These are phyloP conservation scores for Machaerirhynchus nigripectus DNA, from an alignment of 2,113 vertebrate species.

Conservation along the genomic window DNA sequence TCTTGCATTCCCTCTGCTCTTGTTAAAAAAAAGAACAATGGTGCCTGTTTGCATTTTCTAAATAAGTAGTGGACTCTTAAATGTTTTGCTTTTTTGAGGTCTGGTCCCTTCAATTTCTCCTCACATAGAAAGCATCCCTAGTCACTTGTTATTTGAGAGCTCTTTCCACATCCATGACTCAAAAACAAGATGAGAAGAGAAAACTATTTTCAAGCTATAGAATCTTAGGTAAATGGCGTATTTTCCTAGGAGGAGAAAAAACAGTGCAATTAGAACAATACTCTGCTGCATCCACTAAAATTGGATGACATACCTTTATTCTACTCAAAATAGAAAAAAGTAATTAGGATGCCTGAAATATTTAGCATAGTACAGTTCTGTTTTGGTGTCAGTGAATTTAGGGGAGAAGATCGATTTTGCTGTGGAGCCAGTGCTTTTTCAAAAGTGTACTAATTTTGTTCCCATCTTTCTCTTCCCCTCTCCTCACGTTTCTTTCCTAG, in stretches of 20 bases:
- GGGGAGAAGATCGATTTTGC: background rate
- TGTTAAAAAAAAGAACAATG: background rate
- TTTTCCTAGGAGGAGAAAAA: background rate
- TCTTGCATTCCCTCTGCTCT: background rate
- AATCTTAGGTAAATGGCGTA: background rate
- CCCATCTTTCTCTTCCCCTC: background rate
- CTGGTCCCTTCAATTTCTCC: background rate
- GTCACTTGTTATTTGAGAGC: background rate
- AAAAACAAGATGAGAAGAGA: background rate
- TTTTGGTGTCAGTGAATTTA: background rate
- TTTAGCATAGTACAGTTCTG: background rate
- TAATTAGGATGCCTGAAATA: background rate
- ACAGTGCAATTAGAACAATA: background rate
- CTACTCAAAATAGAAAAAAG: background rate
- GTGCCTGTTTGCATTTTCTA: background rate
- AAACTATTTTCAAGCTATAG: background rate
- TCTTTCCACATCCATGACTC: background rate
- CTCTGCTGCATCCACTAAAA: background rate
- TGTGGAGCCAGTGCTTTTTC: background rate
- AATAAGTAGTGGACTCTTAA: background rate
- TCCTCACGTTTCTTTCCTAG: constrained; percentile 62
- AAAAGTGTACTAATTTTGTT: background rate
- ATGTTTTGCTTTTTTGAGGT: background rate
- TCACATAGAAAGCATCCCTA: background rate
- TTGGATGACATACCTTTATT: background rate